Conservation (phyloP, 2,113 vertebrate genomes). For the Oryzias melastigma region DNA sequence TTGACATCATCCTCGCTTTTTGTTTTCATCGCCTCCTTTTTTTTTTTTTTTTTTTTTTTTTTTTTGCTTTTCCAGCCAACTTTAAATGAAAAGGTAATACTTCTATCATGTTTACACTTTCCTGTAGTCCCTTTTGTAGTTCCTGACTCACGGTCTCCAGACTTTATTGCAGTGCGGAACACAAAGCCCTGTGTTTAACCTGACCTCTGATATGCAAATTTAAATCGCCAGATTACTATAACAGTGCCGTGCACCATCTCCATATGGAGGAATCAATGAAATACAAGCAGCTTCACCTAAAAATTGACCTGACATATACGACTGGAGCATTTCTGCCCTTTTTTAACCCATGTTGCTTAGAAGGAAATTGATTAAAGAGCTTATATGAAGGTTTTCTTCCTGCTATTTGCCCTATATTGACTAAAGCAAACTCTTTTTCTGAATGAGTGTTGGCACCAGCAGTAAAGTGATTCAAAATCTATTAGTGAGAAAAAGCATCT, state of each 20-base stretch:
- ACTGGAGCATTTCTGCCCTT: background rate
- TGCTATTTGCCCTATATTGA: background rate
- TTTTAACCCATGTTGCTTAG: constrained; percentile 16
- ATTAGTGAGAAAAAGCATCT: constrained; percentile 30
- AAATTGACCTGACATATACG: constrained; percentile 7
- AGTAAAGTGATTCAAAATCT: constrained; percentile 20
- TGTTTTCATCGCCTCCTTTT: background rate
- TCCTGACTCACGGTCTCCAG: constrained; percentile 12
- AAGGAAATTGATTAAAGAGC: background rate
- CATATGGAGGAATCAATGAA: constrained; percentile 28
- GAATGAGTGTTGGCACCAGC: constrained; percentile 28
- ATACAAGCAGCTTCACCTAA: constrained; percentile 20
- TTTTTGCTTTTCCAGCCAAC: background rate
- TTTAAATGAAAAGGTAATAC: background rate
- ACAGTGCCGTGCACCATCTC: constrained; percentile 26
- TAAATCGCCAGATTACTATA: constrained; percentile 22
- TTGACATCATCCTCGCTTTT: background rate
- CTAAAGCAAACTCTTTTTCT: constrained; percentile 25
- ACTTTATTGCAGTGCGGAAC: constrained; percentile 45
- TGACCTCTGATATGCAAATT: constrained; percentile 73
- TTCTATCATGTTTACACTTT: background rate
- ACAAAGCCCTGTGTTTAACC: constrained; percentile 59
- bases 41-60: too few species aligned
- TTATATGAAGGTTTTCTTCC: background rate
- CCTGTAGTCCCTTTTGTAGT: background rate